Evolutionary conservation across 2,888 invertebrate species (phyloP).

Genomic region (Nesidiocoris tenuis): DNA sequence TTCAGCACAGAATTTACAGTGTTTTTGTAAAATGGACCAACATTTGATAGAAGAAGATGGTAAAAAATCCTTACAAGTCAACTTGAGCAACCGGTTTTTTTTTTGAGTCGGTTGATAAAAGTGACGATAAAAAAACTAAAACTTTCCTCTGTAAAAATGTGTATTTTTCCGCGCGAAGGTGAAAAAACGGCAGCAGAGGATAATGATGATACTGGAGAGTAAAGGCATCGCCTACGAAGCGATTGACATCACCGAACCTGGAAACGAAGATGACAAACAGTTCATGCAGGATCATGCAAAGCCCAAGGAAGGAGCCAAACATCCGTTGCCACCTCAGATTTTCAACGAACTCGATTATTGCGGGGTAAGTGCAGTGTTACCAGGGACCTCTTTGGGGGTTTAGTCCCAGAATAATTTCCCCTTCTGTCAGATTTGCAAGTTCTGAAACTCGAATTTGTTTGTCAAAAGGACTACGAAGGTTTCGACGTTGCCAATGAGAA

Average conservation of each 20-base stretch:
- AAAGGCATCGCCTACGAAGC: constrained; percentile 84
- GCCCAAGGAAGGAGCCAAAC: constrained; percentile 67
- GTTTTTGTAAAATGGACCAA: too few relatives aligned
- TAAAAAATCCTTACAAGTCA: too few relatives aligned
- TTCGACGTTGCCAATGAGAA: constrained; percentile 90
- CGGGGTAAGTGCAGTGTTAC: constrained; percentile 78
- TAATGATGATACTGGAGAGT: constrained; percentile 89
- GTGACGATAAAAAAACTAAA: too few relatives aligned
- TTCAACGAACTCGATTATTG: constrained; percentile 91
- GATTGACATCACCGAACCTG: constrained; percentile 94
- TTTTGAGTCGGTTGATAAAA: too few relatives aligned
- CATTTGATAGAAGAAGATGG: too few relatives aligned
- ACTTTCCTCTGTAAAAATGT: too few relatives aligned
- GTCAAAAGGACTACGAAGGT: constrained; percentile 88
- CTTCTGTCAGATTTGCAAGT: background rate
- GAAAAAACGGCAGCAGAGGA: constrained; percentile 91
- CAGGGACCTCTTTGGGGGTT: too few relatives aligned
- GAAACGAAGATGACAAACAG: constrained; percentile 81
- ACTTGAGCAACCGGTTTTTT: too few relatives aligned
- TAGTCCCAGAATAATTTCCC: too few relatives aligned
- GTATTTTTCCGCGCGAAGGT: too few relatives aligned
- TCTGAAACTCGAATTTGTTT: background rate
- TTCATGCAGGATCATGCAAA: constrained; percentile 89
- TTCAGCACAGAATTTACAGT: too few relatives aligned
- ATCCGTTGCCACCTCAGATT: constrained; percentile 88